phyloP scores from a whole-genome alignment of 2,888 invertebrate genomes.

The Mimachlamys varia region DNA sequence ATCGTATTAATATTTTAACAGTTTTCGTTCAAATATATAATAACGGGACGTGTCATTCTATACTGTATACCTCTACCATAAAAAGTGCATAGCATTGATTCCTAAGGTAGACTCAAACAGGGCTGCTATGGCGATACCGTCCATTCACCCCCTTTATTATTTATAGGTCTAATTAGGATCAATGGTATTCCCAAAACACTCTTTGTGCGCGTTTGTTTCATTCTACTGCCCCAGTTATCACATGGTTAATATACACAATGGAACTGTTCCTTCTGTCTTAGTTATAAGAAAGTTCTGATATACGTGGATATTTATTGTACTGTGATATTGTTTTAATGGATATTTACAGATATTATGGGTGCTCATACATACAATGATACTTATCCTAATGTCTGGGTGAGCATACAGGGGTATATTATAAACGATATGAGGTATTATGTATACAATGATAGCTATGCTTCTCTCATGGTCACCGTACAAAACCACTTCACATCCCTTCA shows the following conservation, averaged over 20 bases:
- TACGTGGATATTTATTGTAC: no score
- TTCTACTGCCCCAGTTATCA: background rate
- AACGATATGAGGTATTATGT: no score
- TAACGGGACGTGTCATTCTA: background rate
- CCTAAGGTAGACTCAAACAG: background rate
- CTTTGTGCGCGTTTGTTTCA: background rate
- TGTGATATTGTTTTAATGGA: no score
- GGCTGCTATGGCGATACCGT: background rate
- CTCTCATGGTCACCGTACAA: no score
- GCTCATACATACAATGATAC: no score
- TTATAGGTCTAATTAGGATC: constrained; percentile 17
- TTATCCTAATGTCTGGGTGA: no score
- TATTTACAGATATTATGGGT: no score
- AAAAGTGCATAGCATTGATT: constrained; percentile 6
- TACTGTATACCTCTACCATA: background rate
- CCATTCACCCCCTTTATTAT: background rate
- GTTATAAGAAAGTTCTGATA: no score
- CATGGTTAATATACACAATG: background rate
- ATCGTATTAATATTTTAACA: background rate
- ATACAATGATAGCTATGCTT: no score
- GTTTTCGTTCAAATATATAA: constrained; percentile 6
- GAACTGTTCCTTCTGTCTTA: background rate
- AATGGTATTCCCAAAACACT: background rate
- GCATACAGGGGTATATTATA: no score
- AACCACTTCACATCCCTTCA: no score